phyloP scores from a whole-genome alignment of 2,797 vertebrate genomes.

The Heterohyrax brucei region DNA sequence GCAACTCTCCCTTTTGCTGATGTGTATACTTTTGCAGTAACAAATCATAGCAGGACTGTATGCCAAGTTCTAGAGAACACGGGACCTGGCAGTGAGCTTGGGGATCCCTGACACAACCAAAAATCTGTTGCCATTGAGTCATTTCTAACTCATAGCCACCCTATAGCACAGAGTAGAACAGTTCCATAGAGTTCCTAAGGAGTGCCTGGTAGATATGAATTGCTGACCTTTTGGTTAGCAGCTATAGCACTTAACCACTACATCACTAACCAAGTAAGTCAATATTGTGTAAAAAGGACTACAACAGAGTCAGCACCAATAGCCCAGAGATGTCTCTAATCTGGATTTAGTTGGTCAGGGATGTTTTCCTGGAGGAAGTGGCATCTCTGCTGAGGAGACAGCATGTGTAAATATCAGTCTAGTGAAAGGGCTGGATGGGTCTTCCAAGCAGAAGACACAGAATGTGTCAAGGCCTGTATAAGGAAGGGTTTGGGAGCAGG shows the following conservation, averaged over 20 bases:
- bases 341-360: not conserved
- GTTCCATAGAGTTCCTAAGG: too few relatives aligned
- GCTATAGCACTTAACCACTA: too few relatives aligned
- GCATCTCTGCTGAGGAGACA: not conserved
- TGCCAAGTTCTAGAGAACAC: not conserved
- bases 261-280: not conserved
- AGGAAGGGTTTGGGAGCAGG: not conserved
- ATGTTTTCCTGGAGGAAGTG: conserved; percentile 36
- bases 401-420: not conserved
- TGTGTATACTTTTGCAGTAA: not conserved
- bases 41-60: not conserved
- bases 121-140: too few relatives aligned
- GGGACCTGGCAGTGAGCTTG: not conserved
- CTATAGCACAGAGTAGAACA: too few relatives aligned
- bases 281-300: not conserved
- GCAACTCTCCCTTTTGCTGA: not conserved
- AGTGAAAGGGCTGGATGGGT: not conserved
- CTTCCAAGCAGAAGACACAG: not conserved
- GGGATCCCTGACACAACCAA: not conserved
- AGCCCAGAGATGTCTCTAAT: not conserved
- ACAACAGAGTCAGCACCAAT: not conserved
- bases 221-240: too few relatives aligned
- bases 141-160: too few relatives aligned
- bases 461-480: not conserved
- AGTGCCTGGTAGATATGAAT: too few relatives aligned